Evolutionary conservation across 2,888 invertebrate species (phyloP).

Genomic region (Andrena trimmerana): DNA sequence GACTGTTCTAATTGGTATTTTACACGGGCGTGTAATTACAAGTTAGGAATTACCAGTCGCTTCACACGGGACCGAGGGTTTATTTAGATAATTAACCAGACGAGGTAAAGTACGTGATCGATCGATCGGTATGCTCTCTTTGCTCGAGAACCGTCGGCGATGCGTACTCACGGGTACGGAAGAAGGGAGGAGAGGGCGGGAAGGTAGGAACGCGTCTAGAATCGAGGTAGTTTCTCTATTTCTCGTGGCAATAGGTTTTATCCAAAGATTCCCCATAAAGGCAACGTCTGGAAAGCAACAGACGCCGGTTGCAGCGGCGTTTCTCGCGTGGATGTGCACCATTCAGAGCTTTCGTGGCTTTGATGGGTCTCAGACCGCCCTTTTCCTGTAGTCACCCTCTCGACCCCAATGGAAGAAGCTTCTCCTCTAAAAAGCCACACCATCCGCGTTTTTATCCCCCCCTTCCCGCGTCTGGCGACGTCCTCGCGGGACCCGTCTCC

Average conservation of each 20-base stretch:
- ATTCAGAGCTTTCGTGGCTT: slow-evolving; percentile 78
- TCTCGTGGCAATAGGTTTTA: slow-evolving; percentile 53
- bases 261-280: slow-evolving; percentile 65
- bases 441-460: slow-evolving; percentile 73
- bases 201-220: not conserved
- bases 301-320: slow-evolving; percentile 66
- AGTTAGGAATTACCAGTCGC: slow-evolving; percentile 14
- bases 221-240: slow-evolving; percentile 17
- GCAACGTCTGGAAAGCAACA: slow-evolving; percentile 73
- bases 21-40: slow-evolving; percentile 44
- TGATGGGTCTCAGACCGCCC: slow-evolving; percentile 81
- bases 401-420: slow-evolving; percentile 69
- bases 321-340: slow-evolving; percentile 63
- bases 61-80: not conserved
- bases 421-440: slow-evolving; percentile 72
- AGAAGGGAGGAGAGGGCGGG: not conserved
- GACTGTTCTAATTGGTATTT: slow-evolving; percentile 40
- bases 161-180: not conserved
- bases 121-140: not conserved
- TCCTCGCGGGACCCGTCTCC: slow-evolving; percentile 50
- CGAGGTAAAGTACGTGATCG: not conserved
- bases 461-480: slow-evolving; percentile 7
- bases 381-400: slow-evolving; percentile 77
- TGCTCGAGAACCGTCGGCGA: not conserved
- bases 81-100: not conserved